A percentile compares a stretch with the other conserved stretches of the same genome.
phyloP scores from a whole-genome alignment of 2,888 invertebrate species.

The Microctonus aethiopoides region DNA sequence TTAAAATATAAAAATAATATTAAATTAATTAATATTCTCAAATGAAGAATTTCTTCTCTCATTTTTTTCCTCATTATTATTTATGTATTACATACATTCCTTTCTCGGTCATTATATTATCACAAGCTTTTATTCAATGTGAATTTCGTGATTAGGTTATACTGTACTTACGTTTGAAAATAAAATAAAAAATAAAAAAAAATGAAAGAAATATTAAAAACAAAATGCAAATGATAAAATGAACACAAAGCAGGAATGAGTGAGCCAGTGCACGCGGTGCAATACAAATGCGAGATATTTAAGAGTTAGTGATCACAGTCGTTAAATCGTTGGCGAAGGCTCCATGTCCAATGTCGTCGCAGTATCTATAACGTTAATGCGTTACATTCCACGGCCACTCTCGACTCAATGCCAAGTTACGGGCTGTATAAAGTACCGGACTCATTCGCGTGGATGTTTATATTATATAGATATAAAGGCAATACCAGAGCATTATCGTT shows the following conservation, averaged over 20 bases:
- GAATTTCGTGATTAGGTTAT: not conserved
- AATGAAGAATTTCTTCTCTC: too few species aligned
- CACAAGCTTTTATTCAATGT: not conserved
- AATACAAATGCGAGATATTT: slow-evolving; percentile 52
- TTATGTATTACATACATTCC: slow-evolving; percentile 1
- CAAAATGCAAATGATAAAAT: not conserved
- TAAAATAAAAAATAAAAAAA: not conserved
- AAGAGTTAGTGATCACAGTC: slow-evolving; percentile 54
- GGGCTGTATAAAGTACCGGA: slow-evolving; percentile 39
- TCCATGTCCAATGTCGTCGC: slow-evolving; percentile 48
- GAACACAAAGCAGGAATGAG: slow-evolving; percentile 19
- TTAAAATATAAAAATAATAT: too few species aligned
- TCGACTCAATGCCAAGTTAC: slow-evolving; percentile 40
- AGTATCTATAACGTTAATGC: slow-evolving; percentile 61
- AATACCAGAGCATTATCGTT: slow-evolving; percentile 17
- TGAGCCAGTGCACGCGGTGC: slow-evolving; percentile 27
- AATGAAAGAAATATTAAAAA: not conserved
- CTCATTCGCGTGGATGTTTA: slow-evolving; percentile 24
- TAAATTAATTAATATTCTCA: too few species aligned
- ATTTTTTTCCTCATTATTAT: too few species aligned
- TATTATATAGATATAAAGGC: slow-evolving; percentile 32
- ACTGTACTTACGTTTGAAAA: not conserved
- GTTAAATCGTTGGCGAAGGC: slow-evolving; percentile 48
- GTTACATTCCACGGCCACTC: slow-evolving; percentile 47
- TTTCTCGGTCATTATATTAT: not conserved